These are phyloP conservation scores for Sisyra nigra DNA, from an alignment of 2,888 invertebrate genomes.

Conservation along the genomic window DNA sequence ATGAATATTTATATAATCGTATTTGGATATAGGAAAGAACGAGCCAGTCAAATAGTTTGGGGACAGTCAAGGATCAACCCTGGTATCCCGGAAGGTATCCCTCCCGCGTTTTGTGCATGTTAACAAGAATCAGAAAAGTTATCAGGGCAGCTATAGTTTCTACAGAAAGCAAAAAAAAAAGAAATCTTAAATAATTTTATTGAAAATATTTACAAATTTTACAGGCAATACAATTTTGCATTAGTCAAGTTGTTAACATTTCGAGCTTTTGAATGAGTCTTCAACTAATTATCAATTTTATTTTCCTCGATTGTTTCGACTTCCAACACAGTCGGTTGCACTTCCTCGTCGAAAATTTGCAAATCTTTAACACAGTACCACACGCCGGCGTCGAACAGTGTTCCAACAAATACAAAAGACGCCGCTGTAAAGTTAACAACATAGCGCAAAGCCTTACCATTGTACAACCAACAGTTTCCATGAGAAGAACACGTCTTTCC, in stretches of 20 bases:
- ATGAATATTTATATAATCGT: too few species aligned
- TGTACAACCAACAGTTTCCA: constrained; percentile 61
- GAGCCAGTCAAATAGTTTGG: too few species aligned
- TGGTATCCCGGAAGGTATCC: too few species aligned
- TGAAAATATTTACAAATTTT: not conserved
- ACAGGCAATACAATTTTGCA: not conserved
- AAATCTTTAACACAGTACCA: constrained; percentile 54
- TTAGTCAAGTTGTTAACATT: too few species aligned
- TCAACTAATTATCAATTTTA: not conserved
- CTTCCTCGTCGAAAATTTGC: constrained; percentile 50
- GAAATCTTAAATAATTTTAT: not conserved
- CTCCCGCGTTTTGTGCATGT: too few species aligned
- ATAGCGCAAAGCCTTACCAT: constrained; percentile 44
- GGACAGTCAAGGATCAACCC: too few species aligned
- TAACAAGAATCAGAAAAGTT: too few species aligned
- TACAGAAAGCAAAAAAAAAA: too few species aligned
- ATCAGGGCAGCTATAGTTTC: too few species aligned
- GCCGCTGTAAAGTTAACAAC: constrained; percentile 48
- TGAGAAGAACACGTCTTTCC: constrained; percentile 51
- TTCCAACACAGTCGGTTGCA: constrained; percentile 26
- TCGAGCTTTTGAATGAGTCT: too few species aligned
- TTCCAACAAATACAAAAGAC: constrained; percentile 43
- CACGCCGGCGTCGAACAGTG: constrained; percentile 45
- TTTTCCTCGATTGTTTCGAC: not conserved
- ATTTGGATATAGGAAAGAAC: too few species aligned